Base-by-base conservation (phyloP, 2,888 invertebrate species). In the Caenorhabditis imperialis region DNA sequence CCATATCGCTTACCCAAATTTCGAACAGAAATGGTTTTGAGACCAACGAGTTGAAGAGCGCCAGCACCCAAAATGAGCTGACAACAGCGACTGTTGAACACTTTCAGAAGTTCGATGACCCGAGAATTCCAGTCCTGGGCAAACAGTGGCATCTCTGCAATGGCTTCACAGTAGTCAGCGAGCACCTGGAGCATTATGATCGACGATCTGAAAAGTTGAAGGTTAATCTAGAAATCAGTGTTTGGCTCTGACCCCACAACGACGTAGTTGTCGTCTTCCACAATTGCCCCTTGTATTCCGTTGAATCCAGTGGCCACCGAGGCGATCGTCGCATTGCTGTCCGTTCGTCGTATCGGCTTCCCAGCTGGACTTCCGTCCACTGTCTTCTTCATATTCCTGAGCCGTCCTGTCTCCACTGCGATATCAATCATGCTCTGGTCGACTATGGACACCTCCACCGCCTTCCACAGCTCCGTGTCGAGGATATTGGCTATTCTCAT, bases 1-100 rank as follows among this genome's bases (percentile, higher is more conserved):
- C 3, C 30, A 22, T n/a, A 22, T 20, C 8, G 42, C 42, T 25
- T 37, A 90, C 90, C 96, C 84, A 99, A 91, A 90, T 97, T 96
- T 35, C 94, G 94, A 84, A 94, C 96, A 4, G 96, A 95, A 79
- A 96, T 96, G 25, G 94, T 95, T 80, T 90, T 90, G 47, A 91
- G 84, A 1, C 97, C 97, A 37, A 96, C 96, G 77, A 95, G 93
- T 87, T 94, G 93, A 87, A 98, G 92, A 6, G 99, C 98, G 44
- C 97, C 97, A 40, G 97, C 98, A 44, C 97, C 98, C 61, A 99
- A 91, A 60, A 99, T 94, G 82, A 99, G 91, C 89, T 97, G 96
- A 89, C 95, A 96, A 2, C 90, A 90, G 62, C 91, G 87, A 60
- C 82, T 81, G 55, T 78, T 91, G 84, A 91, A 91, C 57, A 88